Evolutionary conservation across 2,113 vertebrate genomes (phyloP), one percentile per base, ranked within the genome.

Genomic region (Strigops habroptila): DNA sequence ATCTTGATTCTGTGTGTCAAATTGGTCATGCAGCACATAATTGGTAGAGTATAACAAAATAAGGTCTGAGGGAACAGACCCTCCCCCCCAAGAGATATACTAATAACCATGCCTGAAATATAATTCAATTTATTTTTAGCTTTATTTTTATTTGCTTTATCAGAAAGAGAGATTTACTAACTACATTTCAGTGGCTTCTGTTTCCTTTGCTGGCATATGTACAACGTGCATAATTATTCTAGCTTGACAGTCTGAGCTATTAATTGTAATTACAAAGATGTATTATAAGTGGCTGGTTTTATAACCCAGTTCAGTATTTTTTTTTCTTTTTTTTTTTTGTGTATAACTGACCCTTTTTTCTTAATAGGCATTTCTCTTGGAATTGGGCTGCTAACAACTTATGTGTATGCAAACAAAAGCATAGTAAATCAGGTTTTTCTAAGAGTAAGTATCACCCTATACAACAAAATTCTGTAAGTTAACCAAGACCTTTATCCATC

Each of bases 401-500:
- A 99, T 74, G 98, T 99, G 51, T 99, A 99, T 98, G 99, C 99
- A 98, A 99, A 99, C 98, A 99, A 99, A 98, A 98, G 97, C 98
- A 99, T 99, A 98, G 98, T 99, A 97, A 98, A 98, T 96, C 99
- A 99, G 98, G 99, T 99, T 95, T 99, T 99, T 98, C 98, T 99
- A 96, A 99, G 99, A 98, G 99, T 99, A 98, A 98, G 98, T 98
- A 97, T 97, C 95, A 96, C 39, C 77, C 60, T 68, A 17, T 91
- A 65, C 91, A 96, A 90, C 67, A 96, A 77, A 94, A 51, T 55
- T 84, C 59, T 95, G 64, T 94, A 97, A 81, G 74, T 95, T 96
- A 92, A 78, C 14, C 62, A 88, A 94, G 85, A 93, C 73, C 90
- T 96, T 87, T 63, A 95, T 90, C n/a, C 14, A 57, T 82, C 80